phyloP scores from a whole-genome alignment of 1,140 invertebrate genomes.

The Macrobrachium nipponense region DNA sequence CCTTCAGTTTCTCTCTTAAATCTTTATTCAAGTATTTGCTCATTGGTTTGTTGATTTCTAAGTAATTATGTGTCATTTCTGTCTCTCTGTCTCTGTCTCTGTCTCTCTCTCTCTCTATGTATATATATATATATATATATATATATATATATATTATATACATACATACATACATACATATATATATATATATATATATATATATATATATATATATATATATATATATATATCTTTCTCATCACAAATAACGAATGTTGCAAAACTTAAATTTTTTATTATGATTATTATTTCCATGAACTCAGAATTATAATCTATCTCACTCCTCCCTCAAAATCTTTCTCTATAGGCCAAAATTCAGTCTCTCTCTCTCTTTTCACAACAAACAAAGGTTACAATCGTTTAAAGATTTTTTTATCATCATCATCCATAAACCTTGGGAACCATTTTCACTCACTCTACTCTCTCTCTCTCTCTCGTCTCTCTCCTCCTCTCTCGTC shows the following conservation, averaged over 20 bases:
- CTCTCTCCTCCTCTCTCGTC: no score
- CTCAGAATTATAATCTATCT: neutral
- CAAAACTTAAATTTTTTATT: no score
- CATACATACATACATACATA: no score
- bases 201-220: no score
- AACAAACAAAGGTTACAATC: no score
- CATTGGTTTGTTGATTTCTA: neutral
- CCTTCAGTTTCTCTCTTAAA: neutral
- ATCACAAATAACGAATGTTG: no score
- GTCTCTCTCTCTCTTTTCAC: neutral
- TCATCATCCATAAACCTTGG: no score
- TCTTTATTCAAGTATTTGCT: neutral
- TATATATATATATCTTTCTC: no score
- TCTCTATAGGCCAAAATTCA: no score
- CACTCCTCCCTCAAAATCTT: neutral
- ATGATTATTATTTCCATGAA: no score
- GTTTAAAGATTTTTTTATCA: neutral
- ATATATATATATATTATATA: no score
- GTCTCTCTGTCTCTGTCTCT: neutral
- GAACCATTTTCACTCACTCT: neutral
- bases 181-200: no score
- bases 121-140: slow-evolving; percentile 1
- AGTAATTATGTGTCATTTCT: neutral
- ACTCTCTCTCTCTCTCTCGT: neutral
- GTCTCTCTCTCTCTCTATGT: neutral